Evolutionary conservation across 2,797 vertebrate species (phyloP).

Genomic region (Nyctalus aviator): DNA sequence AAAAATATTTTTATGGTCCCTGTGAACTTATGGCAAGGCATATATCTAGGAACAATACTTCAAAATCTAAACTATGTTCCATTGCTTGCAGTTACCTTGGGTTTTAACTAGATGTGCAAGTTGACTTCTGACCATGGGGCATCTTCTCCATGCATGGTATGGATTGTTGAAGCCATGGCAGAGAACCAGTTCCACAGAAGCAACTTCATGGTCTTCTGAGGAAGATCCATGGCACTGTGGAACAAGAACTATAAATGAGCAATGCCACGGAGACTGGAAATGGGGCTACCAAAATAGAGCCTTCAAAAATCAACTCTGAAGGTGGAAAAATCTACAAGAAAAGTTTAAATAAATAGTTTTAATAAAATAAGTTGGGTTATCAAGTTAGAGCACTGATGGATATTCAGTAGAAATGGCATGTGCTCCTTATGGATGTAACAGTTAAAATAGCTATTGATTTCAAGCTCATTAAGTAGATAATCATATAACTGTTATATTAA

Average conservation of each 20-base stretch:
- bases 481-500: neutral
- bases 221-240: constrained; percentile 78
- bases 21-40: constrained; percentile 50
- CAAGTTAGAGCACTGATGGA: neutral
- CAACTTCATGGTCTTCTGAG: constrained; percentile 79
- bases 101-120: constrained; percentile 80
- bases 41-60: constrained; percentile 51
- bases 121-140: constrained; percentile 79
- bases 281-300: constrained; percentile 60
- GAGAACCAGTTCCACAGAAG: constrained; percentile 81
- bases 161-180: constrained; percentile 80
- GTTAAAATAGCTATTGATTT: neutral
- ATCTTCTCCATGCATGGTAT: constrained; percentile 78
- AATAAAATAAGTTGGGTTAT: neutral
- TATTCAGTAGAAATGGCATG: neutral
- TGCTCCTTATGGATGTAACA: neutral
- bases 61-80: constrained; percentile 44
- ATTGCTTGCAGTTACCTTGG: constrained; percentile 77
- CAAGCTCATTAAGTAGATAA: neutral
- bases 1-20: constrained; percentile 47
- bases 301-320: constrained; percentile 60
- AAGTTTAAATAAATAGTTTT: neutral
- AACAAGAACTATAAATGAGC: constrained; percentile 79
- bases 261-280: constrained; percentile 21
- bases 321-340: neutral